phyloP scores from a whole-genome alignment of 2,797 vertebrate species.

The Crax fasciolata region DNA sequence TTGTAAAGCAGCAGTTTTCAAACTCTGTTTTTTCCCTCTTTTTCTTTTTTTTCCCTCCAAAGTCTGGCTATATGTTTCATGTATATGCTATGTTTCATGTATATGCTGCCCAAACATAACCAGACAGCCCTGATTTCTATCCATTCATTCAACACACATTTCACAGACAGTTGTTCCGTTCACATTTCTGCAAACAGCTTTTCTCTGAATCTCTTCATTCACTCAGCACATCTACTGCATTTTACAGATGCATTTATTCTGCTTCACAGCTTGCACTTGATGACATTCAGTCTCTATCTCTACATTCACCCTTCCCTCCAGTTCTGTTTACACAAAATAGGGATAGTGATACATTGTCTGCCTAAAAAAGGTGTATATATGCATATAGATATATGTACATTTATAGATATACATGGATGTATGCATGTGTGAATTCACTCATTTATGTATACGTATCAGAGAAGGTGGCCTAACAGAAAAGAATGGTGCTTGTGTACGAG shows the following conservation, averaged over 20 bases:
- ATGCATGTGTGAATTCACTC: not conserved
- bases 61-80: not conserved
- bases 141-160: not conserved
- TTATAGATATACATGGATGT: not conserved
- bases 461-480: not conserved
- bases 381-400: not conserved
- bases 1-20: not conserved
- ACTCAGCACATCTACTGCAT: not conserved
- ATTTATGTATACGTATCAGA: not conserved
- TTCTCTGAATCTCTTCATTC: not conserved
- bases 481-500: not conserved
- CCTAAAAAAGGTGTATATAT: not conserved
- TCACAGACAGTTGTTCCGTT: not conserved
- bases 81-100: not conserved
- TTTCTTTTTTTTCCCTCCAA: fast-evolving
- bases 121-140: not conserved
- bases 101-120: not conserved
- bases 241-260: not conserved
- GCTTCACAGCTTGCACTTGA: not conserved
- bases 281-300: not conserved
- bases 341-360: not conserved
- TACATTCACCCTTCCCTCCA: not conserved
- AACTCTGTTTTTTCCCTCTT: not conserved
- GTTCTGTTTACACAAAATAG: not conserved
- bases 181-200: not conserved